Evolutionary conservation across 2,888 invertebrate species (phyloP).

Genomic region (Leptinotarsa haldemani): DNA sequence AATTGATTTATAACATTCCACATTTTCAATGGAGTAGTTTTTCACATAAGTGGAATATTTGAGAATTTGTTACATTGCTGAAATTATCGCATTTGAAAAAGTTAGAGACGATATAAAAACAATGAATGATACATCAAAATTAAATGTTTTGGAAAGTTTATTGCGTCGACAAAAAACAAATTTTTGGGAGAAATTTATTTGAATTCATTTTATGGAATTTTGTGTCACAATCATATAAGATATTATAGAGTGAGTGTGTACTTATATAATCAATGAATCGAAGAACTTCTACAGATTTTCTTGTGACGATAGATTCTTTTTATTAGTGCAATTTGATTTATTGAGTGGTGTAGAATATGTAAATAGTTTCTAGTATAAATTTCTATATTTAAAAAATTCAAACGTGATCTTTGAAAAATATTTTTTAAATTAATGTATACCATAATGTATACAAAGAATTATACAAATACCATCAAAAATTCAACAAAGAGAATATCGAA

Average conservation of each 20-base stretch:
- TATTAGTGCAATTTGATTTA: not conserved
- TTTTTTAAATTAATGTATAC: not conserved
- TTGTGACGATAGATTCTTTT: not conserved
- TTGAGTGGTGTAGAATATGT: not conserved
- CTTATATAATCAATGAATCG: too few relatives aligned
- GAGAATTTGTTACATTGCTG: not conserved
- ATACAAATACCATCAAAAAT: conserved; percentile 8
- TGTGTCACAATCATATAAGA: too few relatives aligned
- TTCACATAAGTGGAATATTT: too few relatives aligned
- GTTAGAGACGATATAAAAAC: too few relatives aligned
- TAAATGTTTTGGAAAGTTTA: too few relatives aligned
- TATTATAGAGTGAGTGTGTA: too few relatives aligned
- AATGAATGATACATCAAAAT: too few relatives aligned
- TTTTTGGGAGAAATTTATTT: too few relatives aligned
- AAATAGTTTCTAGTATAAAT: not conserved
- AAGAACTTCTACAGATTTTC: too few relatives aligned
- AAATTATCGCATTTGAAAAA: not conserved
- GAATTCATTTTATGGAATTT: too few relatives aligned
- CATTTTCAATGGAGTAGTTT: not conserved
- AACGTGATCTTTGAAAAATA: not conserved
- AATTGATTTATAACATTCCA: not conserved
- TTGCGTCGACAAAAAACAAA: too few relatives aligned
- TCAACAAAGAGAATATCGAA: conserved; percentile 8
- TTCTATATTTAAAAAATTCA: not conserved
- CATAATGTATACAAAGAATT: not conserved